Conservation (phyloP, 2,888 invertebrate genomes). For the Mactromeris polynyma region DNA sequence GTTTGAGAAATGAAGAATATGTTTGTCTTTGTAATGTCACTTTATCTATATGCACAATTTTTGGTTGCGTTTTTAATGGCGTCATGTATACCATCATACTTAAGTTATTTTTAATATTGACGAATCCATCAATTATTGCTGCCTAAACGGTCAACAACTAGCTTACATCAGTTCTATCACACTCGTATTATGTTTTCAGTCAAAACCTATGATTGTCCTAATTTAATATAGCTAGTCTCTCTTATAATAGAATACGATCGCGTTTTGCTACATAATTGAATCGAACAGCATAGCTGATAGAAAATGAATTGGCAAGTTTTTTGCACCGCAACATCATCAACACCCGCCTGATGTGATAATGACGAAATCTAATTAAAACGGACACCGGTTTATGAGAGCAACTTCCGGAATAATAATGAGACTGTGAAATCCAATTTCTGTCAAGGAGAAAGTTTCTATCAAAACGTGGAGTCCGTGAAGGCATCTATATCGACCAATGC, state of each 20-base stretch:
- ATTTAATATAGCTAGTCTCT: no score
- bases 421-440: neutral
- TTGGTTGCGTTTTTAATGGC: no score
- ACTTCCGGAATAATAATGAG: constrained; percentile 3
- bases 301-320: neutral
- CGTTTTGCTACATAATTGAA: neutral
- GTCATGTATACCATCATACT: no score
- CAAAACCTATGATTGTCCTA: no score
- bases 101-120: no score
- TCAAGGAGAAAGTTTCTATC: neutral
- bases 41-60: no score
- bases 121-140: no score
- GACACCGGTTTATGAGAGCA: neutral
- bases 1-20: no score
- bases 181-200: no score
- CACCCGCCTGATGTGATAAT: neutral
- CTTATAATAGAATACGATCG: neutral
- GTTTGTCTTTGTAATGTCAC: no score
- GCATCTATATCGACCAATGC: neutral
- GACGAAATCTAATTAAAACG: constrained; percentile 10
- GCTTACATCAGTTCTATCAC: no score
- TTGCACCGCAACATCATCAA: neutral
- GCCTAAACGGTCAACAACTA: no score
- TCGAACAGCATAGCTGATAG: neutral
- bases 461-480: neutral